phyloP scores from a whole-genome alignment of 2,113 vertebrate genomes.

The Prietella phreatophila region DNA sequence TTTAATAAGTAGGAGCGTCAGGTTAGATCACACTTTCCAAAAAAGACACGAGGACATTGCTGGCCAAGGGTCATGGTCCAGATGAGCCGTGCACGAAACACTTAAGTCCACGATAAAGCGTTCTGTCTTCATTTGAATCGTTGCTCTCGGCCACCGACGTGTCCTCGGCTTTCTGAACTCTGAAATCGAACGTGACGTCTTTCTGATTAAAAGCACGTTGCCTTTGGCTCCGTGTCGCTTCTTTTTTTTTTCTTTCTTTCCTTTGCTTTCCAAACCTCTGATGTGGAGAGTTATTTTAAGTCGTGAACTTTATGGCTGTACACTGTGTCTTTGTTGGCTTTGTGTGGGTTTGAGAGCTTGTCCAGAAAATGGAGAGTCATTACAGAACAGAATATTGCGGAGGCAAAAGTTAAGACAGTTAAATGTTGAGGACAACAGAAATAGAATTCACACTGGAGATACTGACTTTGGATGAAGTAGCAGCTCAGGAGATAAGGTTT shows the following conservation, averaged over 20 bases:
- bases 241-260: slow-evolving; percentile 52
- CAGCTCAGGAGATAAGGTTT: not conserved
- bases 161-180: slow-evolving; percentile 54
- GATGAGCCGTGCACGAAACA: not conserved
- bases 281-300: slow-evolving; percentile 37
- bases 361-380: not conserved
- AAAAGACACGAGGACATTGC: not conserved
- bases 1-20: not conserved
- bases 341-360: slow-evolving; percentile 8
- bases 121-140: slow-evolving; percentile 9
- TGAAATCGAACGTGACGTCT: slow-evolving; percentile 51
- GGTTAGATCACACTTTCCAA: not conserved
- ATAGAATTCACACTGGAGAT: not conserved
- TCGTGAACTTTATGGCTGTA: slow-evolving; percentile 28
- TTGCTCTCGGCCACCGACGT: slow-evolving; percentile 44
- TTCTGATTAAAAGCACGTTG: slow-evolving; percentile 69
- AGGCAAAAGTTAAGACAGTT: not conserved
- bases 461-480: not conserved
- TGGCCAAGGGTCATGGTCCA: not conserved
- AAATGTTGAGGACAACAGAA: not conserved
- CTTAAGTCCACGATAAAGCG: not conserved
- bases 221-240: slow-evolving; percentile 55
- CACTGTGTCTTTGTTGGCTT: slow-evolving; percentile 31
- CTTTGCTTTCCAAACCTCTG: slow-evolving; percentile 43
- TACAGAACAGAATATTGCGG: not conserved